These are phyloP conservation scores for Rhopalosiphum padi DNA, from an alignment of 1,140 invertebrate genomes.

Conservation along the genomic window DNA sequence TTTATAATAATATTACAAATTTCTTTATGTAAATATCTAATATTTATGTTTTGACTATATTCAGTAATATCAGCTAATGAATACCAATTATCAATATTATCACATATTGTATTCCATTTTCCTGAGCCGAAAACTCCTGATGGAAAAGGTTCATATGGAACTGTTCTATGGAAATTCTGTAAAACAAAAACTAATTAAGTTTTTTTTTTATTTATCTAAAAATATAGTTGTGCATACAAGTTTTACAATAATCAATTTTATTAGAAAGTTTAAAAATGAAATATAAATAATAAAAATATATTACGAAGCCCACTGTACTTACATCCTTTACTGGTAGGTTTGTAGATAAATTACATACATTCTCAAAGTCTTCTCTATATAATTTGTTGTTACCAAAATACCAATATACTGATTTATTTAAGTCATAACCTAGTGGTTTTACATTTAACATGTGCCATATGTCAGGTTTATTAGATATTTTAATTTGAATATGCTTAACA, in stretches of 20 bases:
- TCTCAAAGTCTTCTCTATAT: slow-evolving; percentile 75
- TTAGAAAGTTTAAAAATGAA: not conserved
- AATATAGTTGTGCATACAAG: not conserved
- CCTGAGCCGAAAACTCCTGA: not conserved
- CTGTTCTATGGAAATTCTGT: not conserved
- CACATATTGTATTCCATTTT: slow-evolving; percentile 46
- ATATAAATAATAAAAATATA: not conserved
- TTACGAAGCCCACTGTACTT: not conserved
- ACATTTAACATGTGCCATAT: slow-evolving; percentile 76
- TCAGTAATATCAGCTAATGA: not conserved
- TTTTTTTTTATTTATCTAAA: not conserved
- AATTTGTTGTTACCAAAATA: slow-evolving; percentile 92
- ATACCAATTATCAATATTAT: slow-evolving; percentile 31
- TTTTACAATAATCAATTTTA: not conserved
- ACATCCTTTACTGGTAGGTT: not conserved
- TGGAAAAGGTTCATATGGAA: not conserved
- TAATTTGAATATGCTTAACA: not conserved
- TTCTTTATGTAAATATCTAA: slow-evolving; percentile 19
- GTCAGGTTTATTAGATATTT: not conserved
- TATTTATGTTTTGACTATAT: slow-evolving; percentile 24
- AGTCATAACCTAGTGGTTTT: slow-evolving; percentile 89
- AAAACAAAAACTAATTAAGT: not conserved
- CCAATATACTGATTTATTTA: slow-evolving; percentile 90
- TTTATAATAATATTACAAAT: slow-evolving; percentile 31
- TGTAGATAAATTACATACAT: not conserved